Evolutionary conservation across 2,113 vertebrate genomes (phyloP).

Genomic region (Chrysemys picta): DNA sequence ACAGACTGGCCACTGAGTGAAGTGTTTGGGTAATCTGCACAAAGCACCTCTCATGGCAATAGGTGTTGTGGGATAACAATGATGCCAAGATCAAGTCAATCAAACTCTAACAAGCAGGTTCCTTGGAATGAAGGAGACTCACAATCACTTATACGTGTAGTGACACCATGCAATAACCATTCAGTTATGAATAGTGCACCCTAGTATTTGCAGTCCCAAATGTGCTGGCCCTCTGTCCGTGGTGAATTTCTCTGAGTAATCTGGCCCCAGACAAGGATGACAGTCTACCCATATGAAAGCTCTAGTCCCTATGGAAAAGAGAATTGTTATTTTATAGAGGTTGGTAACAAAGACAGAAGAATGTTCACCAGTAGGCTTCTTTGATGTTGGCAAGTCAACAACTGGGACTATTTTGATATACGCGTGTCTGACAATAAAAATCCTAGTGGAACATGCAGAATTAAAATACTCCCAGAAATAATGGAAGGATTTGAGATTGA

Average conservation of each 20-base stretch:
- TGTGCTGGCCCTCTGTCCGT: neutral
- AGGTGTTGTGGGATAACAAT: neutral
- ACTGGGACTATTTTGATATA: neutral
- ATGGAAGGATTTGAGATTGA: neutral
- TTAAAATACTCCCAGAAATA: neutral
- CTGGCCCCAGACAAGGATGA: neutral
- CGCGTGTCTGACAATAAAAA: neutral
- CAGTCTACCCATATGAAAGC: neutral
- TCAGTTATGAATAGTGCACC: neutral
- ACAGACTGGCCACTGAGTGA: neutral
- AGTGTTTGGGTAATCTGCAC: neutral
- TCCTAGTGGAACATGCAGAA: neutral
- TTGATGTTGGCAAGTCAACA: neutral
- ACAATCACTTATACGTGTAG: neutral
- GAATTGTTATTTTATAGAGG: neutral
- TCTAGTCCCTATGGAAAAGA: neutral
- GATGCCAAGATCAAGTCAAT: neutral
- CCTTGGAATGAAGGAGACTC: neutral
- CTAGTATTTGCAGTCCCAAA: neutral
- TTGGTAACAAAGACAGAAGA: neutral
- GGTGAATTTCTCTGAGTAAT: neutral
- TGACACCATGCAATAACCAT: neutral
- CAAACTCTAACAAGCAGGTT: neutral
- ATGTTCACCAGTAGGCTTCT: neutral
- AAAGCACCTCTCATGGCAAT: neutral